Conservation (phyloP, 2,113 vertebrate species). For the Corvus hawaiiensis region DNA sequence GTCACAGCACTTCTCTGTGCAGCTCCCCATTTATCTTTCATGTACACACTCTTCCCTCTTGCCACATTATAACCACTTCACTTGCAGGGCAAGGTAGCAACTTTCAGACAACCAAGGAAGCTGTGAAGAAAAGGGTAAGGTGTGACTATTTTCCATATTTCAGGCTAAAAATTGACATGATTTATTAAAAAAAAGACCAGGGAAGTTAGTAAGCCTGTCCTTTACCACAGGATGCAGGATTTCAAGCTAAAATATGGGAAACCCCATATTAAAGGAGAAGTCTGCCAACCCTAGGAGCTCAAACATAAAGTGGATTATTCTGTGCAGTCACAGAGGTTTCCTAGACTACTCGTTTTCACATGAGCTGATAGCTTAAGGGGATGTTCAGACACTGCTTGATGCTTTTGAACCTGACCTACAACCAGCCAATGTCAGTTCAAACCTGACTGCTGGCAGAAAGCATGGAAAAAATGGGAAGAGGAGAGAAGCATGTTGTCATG, state of each 20-base stretch:
- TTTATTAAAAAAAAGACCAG: background rate
- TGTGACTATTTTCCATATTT: background rate
- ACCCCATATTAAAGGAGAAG: background rate
- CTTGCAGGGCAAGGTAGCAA: background rate
- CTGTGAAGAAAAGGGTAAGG: background rate
- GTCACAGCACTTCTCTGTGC: background rate
- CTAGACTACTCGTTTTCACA: conserved; percentile 22
- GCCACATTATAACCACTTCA: background rate
- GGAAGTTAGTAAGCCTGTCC: background rate
- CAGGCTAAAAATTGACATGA: background rate
- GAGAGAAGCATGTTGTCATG: background rate
- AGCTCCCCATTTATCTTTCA: background rate
- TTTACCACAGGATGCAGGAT: background rate
- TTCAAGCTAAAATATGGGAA: background rate
- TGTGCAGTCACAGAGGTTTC: conserved; percentile 9
- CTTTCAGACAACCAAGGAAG: background rate
- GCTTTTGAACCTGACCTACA: conserved; percentile 48
- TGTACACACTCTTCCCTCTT: background rate
- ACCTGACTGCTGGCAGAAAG: background rate
- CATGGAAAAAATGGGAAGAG: background rate
- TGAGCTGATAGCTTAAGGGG: background rate
- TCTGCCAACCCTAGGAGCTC: background rate
- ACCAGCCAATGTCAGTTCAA: conserved; percentile 19
- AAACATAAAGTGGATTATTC: background rate
- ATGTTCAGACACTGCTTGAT: conserved; percentile 22